Evolutionary conservation across 2,888 invertebrate species (phyloP).

Genomic region (Apoderus coryli): DNA sequence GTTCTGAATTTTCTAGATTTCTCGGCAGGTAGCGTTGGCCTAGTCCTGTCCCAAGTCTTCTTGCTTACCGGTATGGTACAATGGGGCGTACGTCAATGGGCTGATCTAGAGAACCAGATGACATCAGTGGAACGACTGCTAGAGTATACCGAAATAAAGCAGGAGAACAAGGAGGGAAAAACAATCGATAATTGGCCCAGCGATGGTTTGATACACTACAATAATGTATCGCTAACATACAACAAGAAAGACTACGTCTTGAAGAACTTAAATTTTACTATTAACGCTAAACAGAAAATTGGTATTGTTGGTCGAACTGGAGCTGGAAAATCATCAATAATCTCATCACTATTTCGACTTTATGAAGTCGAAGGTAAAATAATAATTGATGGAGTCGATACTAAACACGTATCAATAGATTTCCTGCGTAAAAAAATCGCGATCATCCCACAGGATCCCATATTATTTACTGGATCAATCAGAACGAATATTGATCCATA

Average conservation of each 20-base stretch:
- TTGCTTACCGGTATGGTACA: slow-evolving; percentile 51
- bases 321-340: slow-evolving; percentile 65
- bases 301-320: slow-evolving; percentile 76
- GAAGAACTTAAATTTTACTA: slow-evolving; percentile 48
- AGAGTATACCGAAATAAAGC: slow-evolving; percentile 33
- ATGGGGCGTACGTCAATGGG: slow-evolving; percentile 63
- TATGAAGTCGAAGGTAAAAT: slow-evolving; percentile 64
- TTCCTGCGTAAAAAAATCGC: slow-evolving; percentile 60
- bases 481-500: slow-evolving; percentile 28
- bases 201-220: slow-evolving; percentile 50
- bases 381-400: slow-evolving; percentile 63
- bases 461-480: slow-evolving; percentile 56
- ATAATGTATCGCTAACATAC: slow-evolving; percentile 56
- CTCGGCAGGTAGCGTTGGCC: slow-evolving; percentile 22
- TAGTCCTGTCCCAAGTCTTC: slow-evolving; percentile 71
- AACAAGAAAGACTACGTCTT: slow-evolving; percentile 56
- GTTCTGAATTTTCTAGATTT: slow-evolving; percentile 19
- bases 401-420: slow-evolving; percentile 52
- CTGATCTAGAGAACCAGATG: slow-evolving; percentile 68
- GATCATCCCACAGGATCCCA: slow-evolving; percentile 76
- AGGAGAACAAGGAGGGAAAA: slow-evolving; percentile 24
- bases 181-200: slow-evolving; percentile 59
- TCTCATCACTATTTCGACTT: slow-evolving; percentile 65
- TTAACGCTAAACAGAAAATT: slow-evolving; percentile 55
- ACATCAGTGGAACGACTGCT: slow-evolving; percentile 73